Evolutionary conservation across 2,113 vertebrate species (phyloP), one percentile per base, ranked within the genome.

Genomic region (Alligator mississippiensis): DNA sequence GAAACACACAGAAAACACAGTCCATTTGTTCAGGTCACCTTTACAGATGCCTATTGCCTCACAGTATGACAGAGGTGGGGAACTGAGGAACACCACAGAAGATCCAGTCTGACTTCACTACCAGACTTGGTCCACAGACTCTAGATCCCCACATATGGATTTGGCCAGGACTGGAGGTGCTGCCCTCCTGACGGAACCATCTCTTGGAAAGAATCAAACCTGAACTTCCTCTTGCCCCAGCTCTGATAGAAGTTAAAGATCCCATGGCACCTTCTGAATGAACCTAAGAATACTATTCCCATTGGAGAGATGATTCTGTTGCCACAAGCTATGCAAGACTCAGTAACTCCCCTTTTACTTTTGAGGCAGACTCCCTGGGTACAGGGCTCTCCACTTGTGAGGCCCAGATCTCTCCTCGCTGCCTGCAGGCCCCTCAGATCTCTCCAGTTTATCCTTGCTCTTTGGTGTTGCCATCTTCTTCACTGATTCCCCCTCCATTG

Each of bases 191-290:
- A 64, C 25, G 14, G 16, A 55, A 63, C 24, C 54, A 66, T 19
- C 58, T 58, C 54, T 24, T 90, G 25, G 5, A 62, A 75, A 38
- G 25, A 84, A 21, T 6, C 38, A 18, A 83, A 12, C 54, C 79
- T 74, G 2, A 94, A 83, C 84, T 80, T 27, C 64, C 28, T 94
- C 54, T 86, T 86, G 66, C 34, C 38, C 27, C 27, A 25, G 24
- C 72, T 96, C 83, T 72, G 82, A 88, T 78, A 55, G 87, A 94
- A 94, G 76, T 95, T 87, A 95, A 94, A 96, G 74, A 94, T 68
- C 82, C 89, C 77, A 4, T 84, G 86, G 87, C 88, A 94, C 90
- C 96, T 82, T 89, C 84, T 81, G 81, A 88, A 82, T 24, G 30
- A 38, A 57, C 2, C 1, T 72, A 57, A 72, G 74, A 57, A 88